A percentile compares a stretch with the other conserved stretches of the same genome.
phyloP scores from a whole-genome alignment of 1,140 invertebrate species.

The Sycophila sp. region DNA sequence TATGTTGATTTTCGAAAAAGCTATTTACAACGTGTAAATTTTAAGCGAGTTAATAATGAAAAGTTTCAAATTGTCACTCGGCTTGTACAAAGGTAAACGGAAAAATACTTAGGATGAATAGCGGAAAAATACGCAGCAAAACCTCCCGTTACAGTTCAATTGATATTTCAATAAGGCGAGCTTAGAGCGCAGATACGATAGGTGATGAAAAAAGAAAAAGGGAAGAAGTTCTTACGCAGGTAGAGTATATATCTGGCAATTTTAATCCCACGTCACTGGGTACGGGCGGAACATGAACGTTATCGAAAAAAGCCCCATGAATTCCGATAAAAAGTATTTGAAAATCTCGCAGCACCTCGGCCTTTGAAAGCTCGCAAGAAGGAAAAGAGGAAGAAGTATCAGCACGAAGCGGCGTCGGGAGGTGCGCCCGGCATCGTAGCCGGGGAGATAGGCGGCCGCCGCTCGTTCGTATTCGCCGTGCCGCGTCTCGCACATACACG shows the following conservation, averaged over 20 bases:
- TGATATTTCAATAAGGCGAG: no score
- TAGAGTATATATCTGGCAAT: neutral
- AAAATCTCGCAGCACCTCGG: conserved; percentile 16
- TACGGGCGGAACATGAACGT: neutral
- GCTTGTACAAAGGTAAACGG: no score
- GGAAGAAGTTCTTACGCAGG: no score
- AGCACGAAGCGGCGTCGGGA: conserved; percentile 3
- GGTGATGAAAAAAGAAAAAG: no score
- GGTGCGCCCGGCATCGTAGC: neutral
- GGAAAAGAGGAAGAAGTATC: conserved; percentile 32
- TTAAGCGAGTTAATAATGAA: no score
- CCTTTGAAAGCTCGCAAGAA: conserved; percentile 42
- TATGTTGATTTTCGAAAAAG: no score
- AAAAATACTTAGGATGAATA: no score
- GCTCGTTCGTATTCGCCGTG: conserved; percentile 49
- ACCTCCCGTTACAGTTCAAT: no score
- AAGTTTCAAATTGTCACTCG: no score
- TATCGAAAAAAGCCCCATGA: conserved; percentile 4
- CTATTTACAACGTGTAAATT: no score
- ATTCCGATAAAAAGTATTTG: conserved; percentile 29
- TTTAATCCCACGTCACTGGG: neutral
- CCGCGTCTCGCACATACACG: conserved; percentile 48
- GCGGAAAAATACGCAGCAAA: no score
- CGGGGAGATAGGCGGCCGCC: neutral
- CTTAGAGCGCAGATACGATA: no score